Evolutionary conservation across 2,888 invertebrate genomes (phyloP), one percentile per base, ranked within the genome.

Genomic region (Erynnis tages): DNA sequence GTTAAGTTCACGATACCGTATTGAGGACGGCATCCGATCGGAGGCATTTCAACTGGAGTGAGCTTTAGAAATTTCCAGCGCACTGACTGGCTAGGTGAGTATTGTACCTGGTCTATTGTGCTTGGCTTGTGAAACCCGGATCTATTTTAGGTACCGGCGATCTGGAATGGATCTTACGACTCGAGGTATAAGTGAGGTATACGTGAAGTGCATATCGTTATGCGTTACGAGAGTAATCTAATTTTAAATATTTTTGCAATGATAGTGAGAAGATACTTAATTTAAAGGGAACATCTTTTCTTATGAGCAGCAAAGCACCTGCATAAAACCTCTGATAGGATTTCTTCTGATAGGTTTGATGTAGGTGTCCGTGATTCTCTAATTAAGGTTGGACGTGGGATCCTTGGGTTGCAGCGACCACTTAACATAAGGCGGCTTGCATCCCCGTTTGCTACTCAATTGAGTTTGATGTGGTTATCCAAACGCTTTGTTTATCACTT

Each of bases 41-140:
- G 44, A 53, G 47, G 43, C 48, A 54, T 53, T 41, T 54, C 46
- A 34, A 44, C 48, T 41, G 37, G 46, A 54, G 54, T 32, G 40
- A 45, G 56, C 59, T 58, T 49, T 56, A 52, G 54, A 57, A 58
- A 57, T 57, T 55, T 56, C 53, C 46, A 47, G 46, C 35, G 27
- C 40, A 37, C 5, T 47, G 37, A 40, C 25, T 25, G 35, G 46
- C 27, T 11, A 46, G 17, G 35, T 30, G 30, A 30, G 14, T 38
- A 40, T 40, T 23, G 38, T 32, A 2, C 38, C n/a, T 4, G n/a
- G 8, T 16, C 30, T 14, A 48, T 40, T 48, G 40, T 48, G 23
- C 10, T 21, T 16, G 16, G 13, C 21, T 17, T n/a, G 30, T 27
- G 35, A 46, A 14, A 30, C 48, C 37, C 48, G 14, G 16, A 21